Evolutionary conservation across 1,140 invertebrate genomes (phyloP).

Genomic region (Brachionus rotundiformis): DNA sequence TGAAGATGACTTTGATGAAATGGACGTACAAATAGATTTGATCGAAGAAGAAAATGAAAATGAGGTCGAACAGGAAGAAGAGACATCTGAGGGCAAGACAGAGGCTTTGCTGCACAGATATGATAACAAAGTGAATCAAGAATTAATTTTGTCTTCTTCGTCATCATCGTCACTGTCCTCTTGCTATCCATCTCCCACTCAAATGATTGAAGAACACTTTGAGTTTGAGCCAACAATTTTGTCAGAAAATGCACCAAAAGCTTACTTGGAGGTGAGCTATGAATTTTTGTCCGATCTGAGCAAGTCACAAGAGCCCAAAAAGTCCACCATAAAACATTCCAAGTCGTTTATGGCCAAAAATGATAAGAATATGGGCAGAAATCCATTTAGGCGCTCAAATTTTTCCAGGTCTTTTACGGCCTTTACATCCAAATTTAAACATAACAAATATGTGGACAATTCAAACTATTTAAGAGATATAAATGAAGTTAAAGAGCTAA

Average conservation of each 20-base stretch:
- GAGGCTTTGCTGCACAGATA: background rate
- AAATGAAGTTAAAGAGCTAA: slow-evolving; percentile 17
- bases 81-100: background rate
- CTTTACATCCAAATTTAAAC: background rate
- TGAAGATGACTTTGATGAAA: slow-evolving; percentile 18
- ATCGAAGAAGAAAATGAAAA: background rate
- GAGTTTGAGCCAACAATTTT: background rate
- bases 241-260: background rate
- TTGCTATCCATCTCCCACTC: background rate
- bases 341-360: slow-evolving; percentile 26
- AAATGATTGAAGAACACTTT: background rate
- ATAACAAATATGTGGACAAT: background rate
- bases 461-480: background rate
- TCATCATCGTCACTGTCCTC: background rate
- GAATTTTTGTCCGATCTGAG: slow-evolving; percentile 45
- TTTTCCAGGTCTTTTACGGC: slow-evolving; percentile 21
- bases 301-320: background rate
- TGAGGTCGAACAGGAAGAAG: background rate
- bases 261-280: slow-evolving; percentile 22
- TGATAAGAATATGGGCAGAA: background rate
- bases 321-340: background rate
- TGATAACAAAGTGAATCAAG: slow-evolving; percentile 12
- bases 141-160: background rate
- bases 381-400: slow-evolving; percentile 4
- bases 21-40: background rate